A percentile compares a stretch with the other conserved stretches of the same genome.
Conservation (phyloP, 2,888 invertebrate species). For the Zhuqinia jingwanae region DNA sequence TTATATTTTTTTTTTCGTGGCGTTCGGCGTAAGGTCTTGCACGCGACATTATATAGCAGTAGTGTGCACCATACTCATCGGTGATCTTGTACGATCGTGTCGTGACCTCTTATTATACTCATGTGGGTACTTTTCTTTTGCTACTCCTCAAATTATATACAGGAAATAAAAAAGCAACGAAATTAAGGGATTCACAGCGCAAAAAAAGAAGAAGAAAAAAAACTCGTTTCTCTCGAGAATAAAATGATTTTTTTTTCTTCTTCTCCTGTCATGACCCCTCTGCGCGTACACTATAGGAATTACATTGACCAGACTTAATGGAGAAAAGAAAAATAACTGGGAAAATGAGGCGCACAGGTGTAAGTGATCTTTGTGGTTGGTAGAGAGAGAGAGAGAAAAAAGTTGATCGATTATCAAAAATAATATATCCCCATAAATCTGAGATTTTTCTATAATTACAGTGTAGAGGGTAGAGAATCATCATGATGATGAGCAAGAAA, state of each 20-base stretch:
- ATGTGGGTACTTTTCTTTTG: constrained; percentile 47
- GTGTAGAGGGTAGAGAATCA: constrained; percentile 40
- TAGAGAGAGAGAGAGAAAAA: constrained; percentile 45
- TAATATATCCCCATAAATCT: constrained; percentile 75
- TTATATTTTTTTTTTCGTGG: constrained; percentile 56
- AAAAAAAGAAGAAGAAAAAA: constrained; percentile 5
- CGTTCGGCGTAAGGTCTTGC: constrained; percentile 77
- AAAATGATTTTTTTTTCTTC: constrained; percentile 1
- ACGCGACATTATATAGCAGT: constrained; percentile 69
- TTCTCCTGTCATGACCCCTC: constrained; percentile 50
- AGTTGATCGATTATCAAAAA: constrained; percentile 75
- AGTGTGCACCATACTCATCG: too few relatives aligned
- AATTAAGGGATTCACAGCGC: constrained; percentile 23
- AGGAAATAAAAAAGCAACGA: constrained; percentile 7
- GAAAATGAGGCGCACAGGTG: constrained; percentile 21
- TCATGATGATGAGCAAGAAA: constrained; percentile 17
- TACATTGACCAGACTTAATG: constrained; percentile 11
- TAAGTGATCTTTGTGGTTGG: constrained; percentile 27
- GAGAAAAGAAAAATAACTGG: constrained; percentile 41
- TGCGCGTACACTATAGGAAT: constrained; percentile 25
- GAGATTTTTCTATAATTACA: constrained; percentile 75
- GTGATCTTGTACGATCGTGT: neutral
- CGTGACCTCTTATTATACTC: neutral
- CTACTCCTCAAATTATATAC: neutral
- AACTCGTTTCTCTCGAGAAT: constrained; percentile 19